These are phyloP conservation scores for Cacatua alba DNA, from an alignment of 2,113 vertebrate genomes.

Conservation along the genomic window DNA sequence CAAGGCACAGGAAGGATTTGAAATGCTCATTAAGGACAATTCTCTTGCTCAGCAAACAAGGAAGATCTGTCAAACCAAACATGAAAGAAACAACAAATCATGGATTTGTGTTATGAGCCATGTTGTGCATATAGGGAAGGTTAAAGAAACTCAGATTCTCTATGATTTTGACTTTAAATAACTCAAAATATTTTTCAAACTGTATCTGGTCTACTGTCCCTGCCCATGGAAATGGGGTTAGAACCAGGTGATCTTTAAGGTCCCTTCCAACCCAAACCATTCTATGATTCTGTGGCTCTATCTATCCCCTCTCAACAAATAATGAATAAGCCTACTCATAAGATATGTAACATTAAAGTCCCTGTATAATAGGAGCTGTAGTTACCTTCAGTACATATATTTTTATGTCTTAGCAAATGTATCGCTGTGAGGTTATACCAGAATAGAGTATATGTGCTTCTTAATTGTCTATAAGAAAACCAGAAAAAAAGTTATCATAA, in stretches of 20 bases:
- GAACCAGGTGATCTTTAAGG: too few species aligned
- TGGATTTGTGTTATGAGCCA: not conserved
- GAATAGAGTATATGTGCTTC: not conserved
- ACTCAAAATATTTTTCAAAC: not conserved
- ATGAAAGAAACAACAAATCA: not conserved
- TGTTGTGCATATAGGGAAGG: not conserved
- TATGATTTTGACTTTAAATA: not conserved
- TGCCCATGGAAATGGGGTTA: too few species aligned
- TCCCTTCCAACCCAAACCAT: not conserved
- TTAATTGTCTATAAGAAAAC: not conserved
- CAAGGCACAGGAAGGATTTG: not conserved
- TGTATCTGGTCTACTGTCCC: not conserved
- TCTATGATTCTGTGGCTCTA: not conserved
- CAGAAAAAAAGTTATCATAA: not conserved
- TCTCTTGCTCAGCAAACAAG: not conserved
- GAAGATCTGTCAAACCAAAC: not conserved
- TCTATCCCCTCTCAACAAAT: not conserved
- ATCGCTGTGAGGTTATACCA: not conserved
- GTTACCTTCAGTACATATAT: not conserved
- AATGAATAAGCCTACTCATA: not conserved
- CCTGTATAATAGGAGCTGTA: not conserved
- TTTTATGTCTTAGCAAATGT: not conserved
- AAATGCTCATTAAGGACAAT: not conserved
- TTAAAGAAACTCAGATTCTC: not conserved
- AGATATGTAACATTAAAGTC: not conserved